These are phyloP conservation scores for Neoscelio sp. DNA, from an alignment of 2,888 invertebrate species.

Conservation along the genomic window DNA sequence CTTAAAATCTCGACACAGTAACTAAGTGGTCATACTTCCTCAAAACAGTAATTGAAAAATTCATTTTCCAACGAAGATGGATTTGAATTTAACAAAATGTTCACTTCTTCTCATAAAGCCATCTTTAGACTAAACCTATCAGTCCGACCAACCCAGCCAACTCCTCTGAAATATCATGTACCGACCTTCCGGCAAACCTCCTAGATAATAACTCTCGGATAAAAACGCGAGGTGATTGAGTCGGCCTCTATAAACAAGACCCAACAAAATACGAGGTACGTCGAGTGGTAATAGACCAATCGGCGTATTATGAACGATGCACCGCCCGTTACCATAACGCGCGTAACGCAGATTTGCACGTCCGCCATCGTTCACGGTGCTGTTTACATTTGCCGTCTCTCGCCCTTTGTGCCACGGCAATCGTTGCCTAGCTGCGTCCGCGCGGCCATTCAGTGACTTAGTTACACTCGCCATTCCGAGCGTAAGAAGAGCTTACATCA, in stretches of 20 bases:
- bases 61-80: no score
- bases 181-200: no score
- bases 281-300: constrained; percentile 12
- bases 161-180: no score
- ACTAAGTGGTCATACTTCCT: no score
- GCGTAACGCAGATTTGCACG: constrained; percentile 40
- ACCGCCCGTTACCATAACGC: constrained; percentile 13
- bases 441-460: constrained; percentile 41
- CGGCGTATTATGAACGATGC: constrained; percentile 26
- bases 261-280: constrained; percentile 23
- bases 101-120: no score
- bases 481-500: constrained; percentile 27
- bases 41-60: no score
- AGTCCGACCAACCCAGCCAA: no score
- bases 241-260: constrained; percentile 4
- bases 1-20: no score
- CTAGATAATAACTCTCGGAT: no score
- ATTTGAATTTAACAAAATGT: no score
- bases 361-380: constrained; percentile 13
- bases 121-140: no score
- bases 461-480: constrained; percentile 22
- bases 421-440: constrained; percentile 23
- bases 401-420: constrained; percentile 29
- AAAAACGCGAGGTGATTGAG: neutral
- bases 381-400: constrained; percentile 36